A percentile compares a stretch with the other conserved stretches of the same genome.
Evolutionary conservation across 2,113 vertebrate species (phyloP).

Genomic region (Tor tambroides): DNA sequence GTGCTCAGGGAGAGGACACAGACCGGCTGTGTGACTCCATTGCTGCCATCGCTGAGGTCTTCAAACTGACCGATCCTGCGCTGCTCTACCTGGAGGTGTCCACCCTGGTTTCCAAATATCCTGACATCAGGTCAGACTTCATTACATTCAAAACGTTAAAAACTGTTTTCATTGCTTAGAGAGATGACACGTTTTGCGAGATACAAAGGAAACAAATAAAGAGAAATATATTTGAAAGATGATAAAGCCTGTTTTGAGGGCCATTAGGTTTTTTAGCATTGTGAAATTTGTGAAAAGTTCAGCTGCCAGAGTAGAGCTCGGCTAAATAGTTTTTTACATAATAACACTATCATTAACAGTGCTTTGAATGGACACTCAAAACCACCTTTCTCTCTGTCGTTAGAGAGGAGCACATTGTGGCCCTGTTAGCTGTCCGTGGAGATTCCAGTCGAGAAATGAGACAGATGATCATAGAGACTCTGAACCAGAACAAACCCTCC

Average conservation of each 20-base stretch:
- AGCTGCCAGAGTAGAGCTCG: not conserved
- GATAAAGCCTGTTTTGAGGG: not conserved
- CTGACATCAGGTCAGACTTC: slow-evolving; percentile 88
- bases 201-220: too few relatives aligned
- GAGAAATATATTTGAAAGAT: too few relatives aligned
- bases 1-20: slow-evolving; percentile 79
- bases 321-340: not conserved
- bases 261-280: not conserved
- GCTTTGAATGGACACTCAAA: not conserved
- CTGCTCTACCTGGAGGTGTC: slow-evolving; percentile 95
- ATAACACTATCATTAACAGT: not conserved
- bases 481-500: slow-evolving; percentile 86
- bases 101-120: slow-evolving; percentile 94
- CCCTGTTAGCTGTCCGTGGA: slow-evolving; percentile 87
- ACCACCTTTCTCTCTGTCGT: not conserved
- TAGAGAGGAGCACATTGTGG: slow-evolving; percentile 94
- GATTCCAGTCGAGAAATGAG: slow-evolving; percentile 95
- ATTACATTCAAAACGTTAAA: not conserved
- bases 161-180: not conserved
- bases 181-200: not conserved
- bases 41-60: slow-evolving; percentile 91
- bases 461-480: slow-evolving; percentile 93
- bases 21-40: slow-evolving; percentile 89
- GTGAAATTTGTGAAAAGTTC: not conserved
- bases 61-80: slow-evolving; percentile 96